Evolutionary conservation across 2,113 vertebrate genomes (phyloP), one percentile per base, ranked within the genome.

Genomic region (Thryonomys swinderianus): DNA sequence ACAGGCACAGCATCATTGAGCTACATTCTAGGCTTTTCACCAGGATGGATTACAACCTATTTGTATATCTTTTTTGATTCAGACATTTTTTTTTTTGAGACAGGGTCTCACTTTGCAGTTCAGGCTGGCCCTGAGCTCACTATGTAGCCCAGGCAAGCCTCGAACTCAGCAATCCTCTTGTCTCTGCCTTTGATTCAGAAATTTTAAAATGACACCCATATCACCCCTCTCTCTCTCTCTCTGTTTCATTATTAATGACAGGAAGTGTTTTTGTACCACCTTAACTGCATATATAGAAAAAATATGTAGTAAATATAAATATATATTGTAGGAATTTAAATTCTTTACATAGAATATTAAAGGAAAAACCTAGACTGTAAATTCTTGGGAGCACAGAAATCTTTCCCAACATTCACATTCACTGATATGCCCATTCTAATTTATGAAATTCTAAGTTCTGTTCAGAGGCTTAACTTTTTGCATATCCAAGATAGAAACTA

Each of bases 371-470:
- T 27, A 79, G 78, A 62, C 25, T 51, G 2, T 69, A 4, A 61
- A 2, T 88, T 0, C 37, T 57, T 73, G 25, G 3, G 34, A 73
- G 16, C 57, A 27, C 3, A 59, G 9, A 7, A 42, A n/a, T 34
- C 34, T 32, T 61, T 51, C 76, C 18, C 73, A 73, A 2, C 9
- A 20, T 6, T 83, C 51, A 51, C 7, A 40, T 73, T 61, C 66
- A 74, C 59, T 32, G 88, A 45, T 42, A 79, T 27, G 9, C 40
- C 8, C 11, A 42, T 67, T 95, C 5, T 48, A 88, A 4, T 83
- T 82, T 78, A 85, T 53, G 82, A 64, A 86, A 79, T 73, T 96
- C 59, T 74, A 73, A 95, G 27, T 6, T 74, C 10, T 71, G 10
- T 71, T 18, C 20, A 71, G 37, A n/a, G 20, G n/a, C 20, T 37